These are phyloP conservation scores for Nothocercus julius DNA, from an alignment of 2,113 vertebrate species.

Conservation along the genomic window DNA sequence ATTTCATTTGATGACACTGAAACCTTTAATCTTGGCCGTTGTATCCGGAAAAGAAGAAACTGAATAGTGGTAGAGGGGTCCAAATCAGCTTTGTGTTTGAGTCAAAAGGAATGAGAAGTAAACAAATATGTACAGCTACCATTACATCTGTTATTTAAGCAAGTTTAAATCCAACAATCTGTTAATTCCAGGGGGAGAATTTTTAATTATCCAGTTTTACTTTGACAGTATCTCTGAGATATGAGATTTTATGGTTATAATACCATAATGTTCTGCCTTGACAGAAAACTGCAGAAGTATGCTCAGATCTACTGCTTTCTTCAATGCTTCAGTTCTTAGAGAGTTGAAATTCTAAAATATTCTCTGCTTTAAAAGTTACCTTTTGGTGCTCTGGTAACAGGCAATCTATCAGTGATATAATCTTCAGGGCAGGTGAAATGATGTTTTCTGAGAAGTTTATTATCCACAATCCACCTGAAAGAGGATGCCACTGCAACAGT, in stretches of 20 bases:
- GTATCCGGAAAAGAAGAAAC: not conserved
- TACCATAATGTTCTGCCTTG: not conserved
- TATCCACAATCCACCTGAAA: constrained; percentile 85
- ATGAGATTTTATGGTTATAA: not conserved
- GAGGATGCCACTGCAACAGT: constrained; percentile 78
- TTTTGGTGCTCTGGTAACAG: constrained; percentile 76
- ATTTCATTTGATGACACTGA: not conserved
- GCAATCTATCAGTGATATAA: constrained; percentile 76
- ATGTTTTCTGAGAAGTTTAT: constrained; percentile 80
- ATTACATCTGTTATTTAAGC: not conserved
- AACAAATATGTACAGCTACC: not conserved
- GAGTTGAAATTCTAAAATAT: not conserved
- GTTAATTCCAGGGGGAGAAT: not conserved
- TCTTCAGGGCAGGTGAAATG: constrained; percentile 86
- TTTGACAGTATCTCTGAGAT: not conserved
- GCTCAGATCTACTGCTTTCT: not conserved
- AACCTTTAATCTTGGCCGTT: not conserved
- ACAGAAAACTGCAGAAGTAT: not conserved
- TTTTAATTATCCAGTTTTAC: not conserved
- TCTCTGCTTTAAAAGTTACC: constrained; percentile 71
- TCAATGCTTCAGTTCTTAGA: not conserved
- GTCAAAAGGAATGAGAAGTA: not conserved
- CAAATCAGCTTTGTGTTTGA: not conserved
- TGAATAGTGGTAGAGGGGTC: not conserved
- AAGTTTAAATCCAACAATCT: not conserved